These are phyloP conservation scores for Andrena marginata DNA, from an alignment of 2,888 invertebrate genomes.

Conservation along the genomic window DNA sequence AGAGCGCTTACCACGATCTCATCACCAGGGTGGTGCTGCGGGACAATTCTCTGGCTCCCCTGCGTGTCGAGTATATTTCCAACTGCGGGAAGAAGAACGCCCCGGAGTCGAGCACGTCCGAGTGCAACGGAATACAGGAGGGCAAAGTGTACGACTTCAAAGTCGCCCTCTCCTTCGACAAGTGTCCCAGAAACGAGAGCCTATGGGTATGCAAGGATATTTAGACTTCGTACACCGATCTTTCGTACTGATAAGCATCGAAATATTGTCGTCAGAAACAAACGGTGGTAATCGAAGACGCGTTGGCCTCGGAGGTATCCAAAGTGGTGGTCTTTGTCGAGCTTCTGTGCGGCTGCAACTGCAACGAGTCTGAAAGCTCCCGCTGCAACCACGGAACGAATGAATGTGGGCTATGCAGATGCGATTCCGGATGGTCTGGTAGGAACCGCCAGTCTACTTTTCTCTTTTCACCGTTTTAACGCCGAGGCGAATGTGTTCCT, in stretches of 20 bases:
- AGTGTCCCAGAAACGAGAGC: constrained; percentile 86
- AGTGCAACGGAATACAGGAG: constrained; percentile 88
- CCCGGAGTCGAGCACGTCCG: constrained; percentile 85
- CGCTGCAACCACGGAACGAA: constrained; percentile 86
- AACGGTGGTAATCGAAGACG: constrained; percentile 90
- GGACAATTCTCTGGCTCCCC: constrained; percentile 87
- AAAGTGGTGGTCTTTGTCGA: constrained; percentile 90
- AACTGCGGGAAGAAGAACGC: constrained; percentile 88
- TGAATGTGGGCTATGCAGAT: constrained; percentile 89
- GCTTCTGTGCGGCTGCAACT: constrained; percentile 91
- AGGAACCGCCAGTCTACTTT: background rate
- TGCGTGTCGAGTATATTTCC: constrained; percentile 90
- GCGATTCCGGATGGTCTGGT: constrained; percentile 88
- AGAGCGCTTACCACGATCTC: constrained; percentile 92
- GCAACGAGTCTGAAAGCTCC: constrained; percentile 85
- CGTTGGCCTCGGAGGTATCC: constrained; percentile 89
- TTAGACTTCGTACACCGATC: background rate
- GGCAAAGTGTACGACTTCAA: constrained; percentile 89
- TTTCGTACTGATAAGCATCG: no score
- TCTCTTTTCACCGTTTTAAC: no score
- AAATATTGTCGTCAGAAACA: constrained; percentile 78
- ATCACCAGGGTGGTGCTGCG: constrained; percentile 88
- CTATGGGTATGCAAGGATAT: constrained; percentile 81
- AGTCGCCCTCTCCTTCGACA: constrained; percentile 87
- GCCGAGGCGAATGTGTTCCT: background rate